Evolutionary conservation across 2,113 vertebrate genomes (phyloP).

Genomic region (Ophthalmolycus amberensis): DNA sequence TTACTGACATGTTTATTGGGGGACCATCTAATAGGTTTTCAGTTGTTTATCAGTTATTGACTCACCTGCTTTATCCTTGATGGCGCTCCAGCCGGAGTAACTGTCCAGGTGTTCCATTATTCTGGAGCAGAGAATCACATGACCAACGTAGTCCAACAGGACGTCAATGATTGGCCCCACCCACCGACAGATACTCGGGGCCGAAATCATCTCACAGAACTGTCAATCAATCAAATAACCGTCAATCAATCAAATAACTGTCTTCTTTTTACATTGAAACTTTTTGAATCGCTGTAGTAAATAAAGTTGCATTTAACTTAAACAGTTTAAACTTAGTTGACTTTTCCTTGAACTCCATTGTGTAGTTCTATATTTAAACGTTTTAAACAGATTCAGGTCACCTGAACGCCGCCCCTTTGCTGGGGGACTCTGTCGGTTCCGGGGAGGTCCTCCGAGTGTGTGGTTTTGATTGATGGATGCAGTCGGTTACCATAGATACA

Average conservation of each 20-base stretch:
- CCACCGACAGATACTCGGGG: slow-evolving; percentile 87
- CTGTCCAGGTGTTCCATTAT: slow-evolving; percentile 93
- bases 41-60: not conserved
- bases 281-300: not conserved
- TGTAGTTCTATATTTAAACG: not conserved
- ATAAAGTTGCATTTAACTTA: not conserved
- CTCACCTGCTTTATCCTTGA: slow-evolving; percentile 92
- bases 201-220: slow-evolving; percentile 96
- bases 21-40: not conserved
- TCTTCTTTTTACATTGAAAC: not conserved
- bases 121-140: slow-evolving; percentile 91
- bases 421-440: not conserved
- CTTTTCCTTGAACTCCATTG: not conserved
- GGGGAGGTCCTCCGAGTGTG: not conserved
- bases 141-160: slow-evolving; percentile 94
- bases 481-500: slow-evolving; percentile 85
- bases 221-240: slow-evolving; percentile 57
- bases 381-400: slow-evolving; percentile 21
- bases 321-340: not conserved
- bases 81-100: slow-evolving; percentile 88
- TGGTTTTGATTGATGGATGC: slow-evolving; percentile 85
- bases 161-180: slow-evolving; percentile 93
- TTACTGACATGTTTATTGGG: not conserved
- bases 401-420: slow-evolving; percentile 61
- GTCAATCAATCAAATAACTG: not conserved